Percentiles rank a stretch among this genome's conserved stretches.
phyloP scores from a whole-genome alignment of 1,140 invertebrate genomes.

The Drosophila truncata region DNA sequence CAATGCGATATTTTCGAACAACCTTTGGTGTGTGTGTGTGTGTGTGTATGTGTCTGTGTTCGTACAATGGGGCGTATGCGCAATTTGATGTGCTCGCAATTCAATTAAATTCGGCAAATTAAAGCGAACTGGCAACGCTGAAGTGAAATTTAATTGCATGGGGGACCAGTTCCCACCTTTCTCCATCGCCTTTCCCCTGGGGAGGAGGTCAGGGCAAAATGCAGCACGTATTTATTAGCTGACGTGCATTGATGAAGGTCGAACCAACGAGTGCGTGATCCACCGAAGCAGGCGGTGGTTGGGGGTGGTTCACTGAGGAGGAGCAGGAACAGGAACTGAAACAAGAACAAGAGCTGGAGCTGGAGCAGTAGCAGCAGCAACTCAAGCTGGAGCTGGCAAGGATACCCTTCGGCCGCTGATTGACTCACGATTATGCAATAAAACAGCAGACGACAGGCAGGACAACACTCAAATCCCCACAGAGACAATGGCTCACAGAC shows the following conservation, averaged over 20 bases:
- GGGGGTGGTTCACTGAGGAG: neutral
- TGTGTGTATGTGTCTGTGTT: neutral
- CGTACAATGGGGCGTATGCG: conserved; percentile 56
- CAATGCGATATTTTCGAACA: conserved; percentile 22
- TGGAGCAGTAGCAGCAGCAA: neutral
- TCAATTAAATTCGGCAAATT: conserved; percentile 74
- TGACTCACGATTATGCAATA: conserved; percentile 84
- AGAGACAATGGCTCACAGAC: conserved; percentile 57
- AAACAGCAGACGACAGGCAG: conserved; percentile 69
- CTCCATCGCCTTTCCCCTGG: neutral
- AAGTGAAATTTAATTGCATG: conserved; percentile 72
- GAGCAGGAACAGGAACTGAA: neutral
- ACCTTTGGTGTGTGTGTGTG: conserved; percentile 5
- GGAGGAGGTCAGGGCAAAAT: conserved; percentile 21
- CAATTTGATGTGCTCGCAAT: conserved; percentile 67
- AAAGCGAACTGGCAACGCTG: conserved; percentile 66
- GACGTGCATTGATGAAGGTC: conserved; percentile 80
- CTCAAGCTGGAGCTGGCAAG: neutral
- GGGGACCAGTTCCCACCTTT: conserved; percentile 12
- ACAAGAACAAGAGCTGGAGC: neutral
- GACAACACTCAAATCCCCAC: conserved; percentile 59
- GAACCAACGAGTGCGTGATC: conserved; percentile 45
- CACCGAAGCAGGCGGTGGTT: conserved; percentile 10
- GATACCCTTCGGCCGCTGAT: conserved; percentile 62
- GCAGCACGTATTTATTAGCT: conserved; percentile 83